Evolutionary conservation across 2,113 vertebrate genomes (phyloP).

Genomic region (Hippocampus abdominalis): DNA sequence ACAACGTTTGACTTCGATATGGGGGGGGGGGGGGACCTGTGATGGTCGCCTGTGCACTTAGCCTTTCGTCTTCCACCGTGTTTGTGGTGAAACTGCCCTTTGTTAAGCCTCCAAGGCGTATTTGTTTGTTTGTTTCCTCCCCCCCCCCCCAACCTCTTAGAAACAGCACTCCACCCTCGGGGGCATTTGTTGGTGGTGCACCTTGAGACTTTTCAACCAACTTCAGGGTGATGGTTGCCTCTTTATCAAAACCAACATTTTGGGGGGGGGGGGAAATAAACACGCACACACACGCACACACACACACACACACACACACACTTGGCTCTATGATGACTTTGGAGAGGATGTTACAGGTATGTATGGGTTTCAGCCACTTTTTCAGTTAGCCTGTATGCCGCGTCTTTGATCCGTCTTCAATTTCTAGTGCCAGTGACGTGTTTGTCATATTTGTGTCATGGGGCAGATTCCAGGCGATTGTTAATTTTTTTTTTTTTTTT

Average conservation of each 20-base stretch:
- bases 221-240: slow-evolving; percentile 45
- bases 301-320: too few species aligned
- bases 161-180: slow-evolving; percentile 26
- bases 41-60: slow-evolving; percentile 11
- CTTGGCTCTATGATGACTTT: slow-evolving; percentile 44
- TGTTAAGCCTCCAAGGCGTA: neutral
- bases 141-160: slow-evolving; percentile 12
- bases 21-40: too few species aligned
- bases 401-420: slow-evolving; percentile 16
- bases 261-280: neutral
- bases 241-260: slow-evolving; percentile 45
- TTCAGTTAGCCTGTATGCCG: slow-evolving; percentile 1
- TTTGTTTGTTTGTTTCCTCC: neutral
- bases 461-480: slow-evolving; percentile 7
- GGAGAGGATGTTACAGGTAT: slow-evolving; percentile 43
- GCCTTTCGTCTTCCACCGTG: slow-evolving; percentile 30
- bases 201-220: slow-evolving; percentile 23
- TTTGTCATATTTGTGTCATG: neutral
- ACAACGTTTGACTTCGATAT: neutral
- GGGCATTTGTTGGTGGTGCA: slow-evolving; percentile 24
- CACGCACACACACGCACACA: neutral
- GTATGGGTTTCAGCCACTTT: slow-evolving; percentile 40
- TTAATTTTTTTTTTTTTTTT: neutral
- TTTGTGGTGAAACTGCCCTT: slow-evolving; percentile 14
- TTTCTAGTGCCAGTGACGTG: neutral